A percentile compares a stretch with the other conserved stretches of the same genome.
Evolutionary conservation across 2,888 invertebrate species (phyloP).

Genomic region (Mesorhabditis spiculigera): DNA sequence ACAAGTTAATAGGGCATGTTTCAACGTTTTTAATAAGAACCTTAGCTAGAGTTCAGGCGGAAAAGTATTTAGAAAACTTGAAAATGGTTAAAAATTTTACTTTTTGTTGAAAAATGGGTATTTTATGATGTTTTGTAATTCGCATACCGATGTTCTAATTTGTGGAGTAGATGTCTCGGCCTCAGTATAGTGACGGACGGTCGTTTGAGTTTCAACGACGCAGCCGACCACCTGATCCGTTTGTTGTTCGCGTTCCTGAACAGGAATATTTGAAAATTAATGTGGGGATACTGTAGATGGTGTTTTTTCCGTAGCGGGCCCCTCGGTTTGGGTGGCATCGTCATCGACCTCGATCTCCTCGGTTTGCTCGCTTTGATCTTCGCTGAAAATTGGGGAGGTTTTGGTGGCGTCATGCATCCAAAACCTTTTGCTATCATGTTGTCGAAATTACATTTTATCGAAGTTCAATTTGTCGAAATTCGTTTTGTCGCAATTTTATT

Average conservation of each 20-base stretch:
- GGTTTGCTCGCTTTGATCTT: conserved; percentile 51
- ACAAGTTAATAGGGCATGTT: too few species aligned
- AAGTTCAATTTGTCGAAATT: too few species aligned
- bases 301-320: conserved; percentile 1
- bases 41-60: too few species aligned
- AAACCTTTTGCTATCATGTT: background rate
- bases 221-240: conserved; percentile 35
- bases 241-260: conserved; percentile 25
- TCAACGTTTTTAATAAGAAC: too few species aligned
- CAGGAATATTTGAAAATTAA: conserved; percentile 15
- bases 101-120: too few species aligned
- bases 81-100: too few species aligned
- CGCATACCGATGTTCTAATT: conserved; percentile 1
- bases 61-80: too few species aligned
- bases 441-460: background rate
- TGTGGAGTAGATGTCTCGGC: background rate
- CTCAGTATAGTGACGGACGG: background rate
- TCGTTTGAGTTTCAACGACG: conserved; percentile 23
- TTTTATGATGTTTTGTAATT: too few species aligned
- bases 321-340: conserved; percentile 27
- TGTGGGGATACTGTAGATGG: background rate
- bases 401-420: background rate
- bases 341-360: conserved; percentile 29
- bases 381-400: conserved; percentile 24
- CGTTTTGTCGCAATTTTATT: too few species aligned